A percentile compares a stretch with the other conserved stretches of the same genome.
phyloP scores from a whole-genome alignment of 2,113 vertebrate species.

The Xyliphius kryptos region DNA sequence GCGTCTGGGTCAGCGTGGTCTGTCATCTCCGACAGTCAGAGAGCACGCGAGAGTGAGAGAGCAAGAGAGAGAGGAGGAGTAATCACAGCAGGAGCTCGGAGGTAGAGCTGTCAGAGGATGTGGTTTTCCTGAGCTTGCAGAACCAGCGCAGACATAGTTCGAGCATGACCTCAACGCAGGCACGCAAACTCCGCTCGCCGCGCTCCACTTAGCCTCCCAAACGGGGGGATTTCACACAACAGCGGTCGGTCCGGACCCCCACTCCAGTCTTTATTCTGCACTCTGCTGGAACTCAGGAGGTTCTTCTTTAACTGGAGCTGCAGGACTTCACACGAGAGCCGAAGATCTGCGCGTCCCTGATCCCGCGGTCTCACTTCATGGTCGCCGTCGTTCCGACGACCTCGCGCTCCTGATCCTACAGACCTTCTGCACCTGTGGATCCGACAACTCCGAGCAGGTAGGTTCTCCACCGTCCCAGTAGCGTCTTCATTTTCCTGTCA shows the following conservation, averaged over 20 bases:
- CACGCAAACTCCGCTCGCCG: conserved; percentile 43
- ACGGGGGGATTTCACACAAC: neutral
- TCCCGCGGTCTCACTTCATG: neutral
- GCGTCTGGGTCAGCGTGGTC: conserved; percentile 59
- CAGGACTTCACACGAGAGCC: conserved; percentile 9
- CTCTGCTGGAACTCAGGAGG: neutral
- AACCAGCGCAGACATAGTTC: conserved; percentile 63
- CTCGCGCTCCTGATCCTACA: neutral
- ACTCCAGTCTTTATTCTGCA: no score
- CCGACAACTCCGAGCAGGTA: conserved; percentile 48
- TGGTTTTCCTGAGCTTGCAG: conserved; percentile 73
- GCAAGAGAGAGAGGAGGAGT: conserved; percentile 13
- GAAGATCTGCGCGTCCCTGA: neutral
- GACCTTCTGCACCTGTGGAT: neutral
- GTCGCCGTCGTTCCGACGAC: neutral
- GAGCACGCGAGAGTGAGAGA: conserved; percentile 18
- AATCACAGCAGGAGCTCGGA: conserved; percentile 44
- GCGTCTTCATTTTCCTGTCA: neutral
- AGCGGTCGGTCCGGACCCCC: no score
- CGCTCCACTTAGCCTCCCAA: conserved; percentile 34
- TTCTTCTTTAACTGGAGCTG: neutral
- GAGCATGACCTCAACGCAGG: conserved; percentile 67
- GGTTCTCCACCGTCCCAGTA: neutral
- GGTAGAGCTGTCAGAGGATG: conserved; percentile 71
- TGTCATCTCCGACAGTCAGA: conserved; percentile 59